Evolutionary conservation across 2,797 vertebrate species (phyloP).

Genomic region (Argyrosomus regius): DNA sequence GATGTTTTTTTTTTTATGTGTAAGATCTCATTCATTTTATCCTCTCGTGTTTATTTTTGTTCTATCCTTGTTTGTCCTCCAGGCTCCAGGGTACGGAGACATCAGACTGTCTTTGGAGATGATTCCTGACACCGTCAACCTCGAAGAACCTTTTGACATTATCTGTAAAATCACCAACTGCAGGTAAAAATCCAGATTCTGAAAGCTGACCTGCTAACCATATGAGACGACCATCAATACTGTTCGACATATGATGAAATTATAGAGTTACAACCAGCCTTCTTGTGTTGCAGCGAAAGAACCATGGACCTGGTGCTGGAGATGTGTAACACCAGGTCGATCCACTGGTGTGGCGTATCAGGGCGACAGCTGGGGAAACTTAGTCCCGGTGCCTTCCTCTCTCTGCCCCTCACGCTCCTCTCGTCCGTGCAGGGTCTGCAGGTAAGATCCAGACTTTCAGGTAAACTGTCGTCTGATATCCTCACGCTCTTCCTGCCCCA

Average conservation of each 20-base stretch:
- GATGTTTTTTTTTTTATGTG: not conserved
- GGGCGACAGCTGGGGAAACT: constrained; percentile 96
- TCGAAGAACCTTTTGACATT: constrained; percentile 98
- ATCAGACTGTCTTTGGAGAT: constrained; percentile 95
- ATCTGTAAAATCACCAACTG: constrained; percentile 99
- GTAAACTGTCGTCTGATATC: too few relatives aligned
- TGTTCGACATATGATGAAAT: not conserved
- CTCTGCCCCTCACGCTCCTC: constrained; percentile 92
- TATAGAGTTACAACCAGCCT: not conserved
- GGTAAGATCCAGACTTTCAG: constrained; percentile 77
- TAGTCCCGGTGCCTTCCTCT: constrained; percentile 91
- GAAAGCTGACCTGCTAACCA: too few relatives aligned
- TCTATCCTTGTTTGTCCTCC: not conserved
- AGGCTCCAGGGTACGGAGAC: constrained; percentile 98
- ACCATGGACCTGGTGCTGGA: constrained; percentile 98
- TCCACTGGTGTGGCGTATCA: constrained; percentile 98
- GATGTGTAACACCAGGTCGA: constrained; percentile 95
- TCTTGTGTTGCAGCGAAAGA: constrained; percentile 89
- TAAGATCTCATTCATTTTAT: not conserved
- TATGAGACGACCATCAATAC: too few relatives aligned
- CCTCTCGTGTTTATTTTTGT: not conserved
- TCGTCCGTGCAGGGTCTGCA: constrained; percentile 96
- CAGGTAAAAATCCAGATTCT: constrained; percentile 87
- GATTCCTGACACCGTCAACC: constrained; percentile 96
- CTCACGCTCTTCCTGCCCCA: not conserved